Conservation (phyloP, 2,888 invertebrate species). For the Terebella lapidaria region DNA sequence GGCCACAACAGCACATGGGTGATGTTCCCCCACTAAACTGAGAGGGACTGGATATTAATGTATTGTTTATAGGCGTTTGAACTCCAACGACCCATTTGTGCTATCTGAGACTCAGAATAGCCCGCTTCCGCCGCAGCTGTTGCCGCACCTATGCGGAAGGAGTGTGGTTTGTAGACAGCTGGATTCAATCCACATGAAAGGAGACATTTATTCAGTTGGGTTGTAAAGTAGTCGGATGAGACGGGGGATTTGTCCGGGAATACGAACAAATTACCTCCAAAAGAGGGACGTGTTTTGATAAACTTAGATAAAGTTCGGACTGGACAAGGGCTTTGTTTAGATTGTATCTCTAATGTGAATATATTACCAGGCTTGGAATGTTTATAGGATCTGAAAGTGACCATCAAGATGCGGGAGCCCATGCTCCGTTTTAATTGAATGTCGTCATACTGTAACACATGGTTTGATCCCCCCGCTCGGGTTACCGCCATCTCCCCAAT, state of each 20-base stretch:
- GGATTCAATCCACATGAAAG: not conserved
- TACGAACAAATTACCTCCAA: not conserved
- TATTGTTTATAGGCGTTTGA: not conserved
- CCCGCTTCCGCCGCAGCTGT: not conserved
- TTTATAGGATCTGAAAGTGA: not conserved
- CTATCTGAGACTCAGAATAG: not conserved
- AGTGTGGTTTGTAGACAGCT: not conserved
- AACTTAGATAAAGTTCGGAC: not conserved
- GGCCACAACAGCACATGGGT: not conserved
- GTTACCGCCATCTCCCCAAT: not conserved
- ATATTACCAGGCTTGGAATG: not conserved
- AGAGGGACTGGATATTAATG: not conserved
- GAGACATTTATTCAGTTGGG: not conserved
- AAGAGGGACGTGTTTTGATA: not conserved
- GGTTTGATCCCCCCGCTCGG: not conserved
- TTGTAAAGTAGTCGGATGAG: not conserved
- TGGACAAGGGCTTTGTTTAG: no score
- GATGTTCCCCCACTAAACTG: not conserved
- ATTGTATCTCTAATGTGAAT: not conserved
- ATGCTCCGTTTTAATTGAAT: not conserved
- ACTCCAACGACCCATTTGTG: not conserved
- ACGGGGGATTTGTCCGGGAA: not conserved
- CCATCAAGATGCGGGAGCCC: not conserved
- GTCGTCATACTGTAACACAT: not conserved
- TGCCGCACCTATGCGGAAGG: not conserved